Base-by-base conservation (phyloP, 2,113 vertebrate species). In the Connochaetes taurinus region DNA sequence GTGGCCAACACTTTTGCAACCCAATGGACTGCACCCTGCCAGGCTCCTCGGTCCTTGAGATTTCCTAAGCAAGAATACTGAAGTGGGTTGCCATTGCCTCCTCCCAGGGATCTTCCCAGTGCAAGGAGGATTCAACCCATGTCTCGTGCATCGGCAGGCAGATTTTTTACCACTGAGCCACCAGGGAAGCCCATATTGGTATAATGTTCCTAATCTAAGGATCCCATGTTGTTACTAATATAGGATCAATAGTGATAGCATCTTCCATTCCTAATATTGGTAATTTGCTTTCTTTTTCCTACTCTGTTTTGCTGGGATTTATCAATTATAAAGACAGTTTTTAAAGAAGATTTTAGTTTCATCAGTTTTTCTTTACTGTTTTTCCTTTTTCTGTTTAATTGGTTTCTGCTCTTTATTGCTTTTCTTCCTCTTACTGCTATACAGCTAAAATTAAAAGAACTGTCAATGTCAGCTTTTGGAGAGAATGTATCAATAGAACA, bases 271-370 rank as follows among this genome's bases (percentile, higher is more conserved):
- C 45, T 91, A 36, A 76, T 60, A 33, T 33, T 82, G 40, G 15
- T 52, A 25, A 45, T 29, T 93, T 74, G 21, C 91, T 31, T 43
- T 87, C 5, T 90, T 87, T 90, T 57, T 90, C 45, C 92, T 55
- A 12, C 33, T 90, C 81, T 43, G 31, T 94, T 95, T 94, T 57
- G 50, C 17, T 50, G 3, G 40, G 19, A 15, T 7, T 88, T 92
- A 67, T 67, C 27, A 14, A 78, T 87, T 87, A 91, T 76, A 64
- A 90, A 83, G 74, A 55, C 23, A 43, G 67, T 40, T 88, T 88
- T 88, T 86, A 11, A 43, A 91, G 81, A 95, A 93, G 43, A 88
- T 88, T 78, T 91, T 78, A 47, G 27, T 87, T 96, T 94, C 40
- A 50, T 43, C 29, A 5, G 15, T 55, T 95, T 62, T 83, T 87